Conservation (phyloP, 2,797 vertebrate species). For the Adrianichthys oophorus region DNA sequence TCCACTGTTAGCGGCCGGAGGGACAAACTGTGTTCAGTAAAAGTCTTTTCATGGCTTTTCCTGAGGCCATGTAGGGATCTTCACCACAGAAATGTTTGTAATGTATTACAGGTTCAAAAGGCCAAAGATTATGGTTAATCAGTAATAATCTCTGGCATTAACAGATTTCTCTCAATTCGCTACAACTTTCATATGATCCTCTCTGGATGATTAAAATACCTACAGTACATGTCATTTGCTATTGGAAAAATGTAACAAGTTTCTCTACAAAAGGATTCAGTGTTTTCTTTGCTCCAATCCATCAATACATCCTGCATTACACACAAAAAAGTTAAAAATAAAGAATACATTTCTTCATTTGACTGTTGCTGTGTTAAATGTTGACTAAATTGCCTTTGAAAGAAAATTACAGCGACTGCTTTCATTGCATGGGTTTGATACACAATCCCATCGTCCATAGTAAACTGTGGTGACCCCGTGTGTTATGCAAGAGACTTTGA, state of each 20-base stretch:
- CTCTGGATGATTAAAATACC: neutral
- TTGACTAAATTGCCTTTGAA: no score
- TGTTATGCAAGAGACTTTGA: neutral
- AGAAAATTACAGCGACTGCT: neutral
- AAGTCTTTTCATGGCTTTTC: no score
- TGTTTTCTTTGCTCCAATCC: no score
- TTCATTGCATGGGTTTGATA: neutral
- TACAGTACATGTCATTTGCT: neutral
- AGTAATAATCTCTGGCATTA: neutral
- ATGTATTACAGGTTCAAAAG: neutral
- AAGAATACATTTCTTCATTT: no score
- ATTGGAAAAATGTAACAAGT: neutral
- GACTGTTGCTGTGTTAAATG: no score
- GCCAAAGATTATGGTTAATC: neutral
- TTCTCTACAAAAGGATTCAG: no score
- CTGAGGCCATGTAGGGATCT: no score
- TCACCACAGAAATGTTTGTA: neutral
- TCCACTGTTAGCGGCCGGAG: no score
- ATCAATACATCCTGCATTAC: no score
- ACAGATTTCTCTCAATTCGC: neutral
- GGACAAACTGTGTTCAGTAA: no score
- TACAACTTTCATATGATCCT: neutral
- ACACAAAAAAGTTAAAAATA: no score
- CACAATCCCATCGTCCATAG: neutral
- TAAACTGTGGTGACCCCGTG: neutral